Evolutionary conservation across 1,140 invertebrate genomes (phyloP).

Genomic region (Argopecten irradians): DNA sequence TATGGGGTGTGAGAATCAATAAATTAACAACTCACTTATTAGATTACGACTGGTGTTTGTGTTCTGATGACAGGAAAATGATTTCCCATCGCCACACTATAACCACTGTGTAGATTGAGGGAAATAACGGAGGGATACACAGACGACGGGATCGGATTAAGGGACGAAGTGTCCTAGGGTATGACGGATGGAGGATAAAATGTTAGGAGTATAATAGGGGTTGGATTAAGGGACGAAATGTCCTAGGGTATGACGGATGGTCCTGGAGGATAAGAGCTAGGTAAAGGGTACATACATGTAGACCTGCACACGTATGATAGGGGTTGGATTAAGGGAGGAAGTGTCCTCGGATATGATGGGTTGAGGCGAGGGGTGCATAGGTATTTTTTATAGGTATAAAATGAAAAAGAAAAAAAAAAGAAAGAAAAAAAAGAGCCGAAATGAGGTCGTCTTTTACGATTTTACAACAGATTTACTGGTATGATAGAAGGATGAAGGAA

Average conservation of each 20-base stretch:
- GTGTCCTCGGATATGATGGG: background rate
- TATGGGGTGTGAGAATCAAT: constrained; percentile 8
- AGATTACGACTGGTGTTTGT: constrained; percentile 16
- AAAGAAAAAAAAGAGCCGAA: no score
- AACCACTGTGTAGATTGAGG: background rate
- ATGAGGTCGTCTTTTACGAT: no score
- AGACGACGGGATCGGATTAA: background rate
- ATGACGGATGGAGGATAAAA: no score
- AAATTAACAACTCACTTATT: background rate
- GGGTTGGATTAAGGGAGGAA: background rate
- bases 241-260: background rate
- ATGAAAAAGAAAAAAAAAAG: no score
- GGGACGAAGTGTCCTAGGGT: background rate
- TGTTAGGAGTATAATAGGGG: no score
- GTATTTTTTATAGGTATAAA: no score
- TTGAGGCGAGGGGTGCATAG: background rate
- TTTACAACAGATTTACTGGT: no score
- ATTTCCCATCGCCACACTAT: background rate
- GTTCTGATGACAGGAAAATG: constrained; percentile 15
- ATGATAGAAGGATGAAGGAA: no score
- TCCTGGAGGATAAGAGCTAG: background rate
- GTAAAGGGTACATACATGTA: background rate
- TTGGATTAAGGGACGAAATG: background rate
- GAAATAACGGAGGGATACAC: background rate
- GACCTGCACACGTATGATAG: background rate